A percentile compares a stretch with the other conserved stretches of the same genome.
phyloP scores from a whole-genome alignment of 1,140 invertebrate species.

The Aculops lycopersici region DNA sequence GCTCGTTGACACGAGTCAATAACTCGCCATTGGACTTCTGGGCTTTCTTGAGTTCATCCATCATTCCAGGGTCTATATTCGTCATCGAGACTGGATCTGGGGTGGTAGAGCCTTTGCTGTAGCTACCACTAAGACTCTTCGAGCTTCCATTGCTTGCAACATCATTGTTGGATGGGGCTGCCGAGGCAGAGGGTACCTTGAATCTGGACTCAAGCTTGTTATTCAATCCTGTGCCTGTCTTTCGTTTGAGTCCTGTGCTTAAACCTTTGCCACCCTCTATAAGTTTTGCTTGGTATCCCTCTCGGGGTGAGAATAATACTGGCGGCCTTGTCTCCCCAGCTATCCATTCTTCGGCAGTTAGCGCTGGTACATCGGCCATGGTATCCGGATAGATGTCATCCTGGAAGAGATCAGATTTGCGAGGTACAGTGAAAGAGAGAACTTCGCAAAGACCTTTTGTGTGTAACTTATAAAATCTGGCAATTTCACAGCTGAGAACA shows the following conservation, averaged over 20 bases:
- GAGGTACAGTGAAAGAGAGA: constrained; percentile 84
- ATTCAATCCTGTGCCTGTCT: neutral
- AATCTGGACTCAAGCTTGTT: constrained; percentile 18
- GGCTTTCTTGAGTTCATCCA: constrained; percentile 4
- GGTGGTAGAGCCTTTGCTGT: neutral
- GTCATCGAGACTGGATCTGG: neutral
- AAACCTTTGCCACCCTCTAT: constrained; percentile 6
- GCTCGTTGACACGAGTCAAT: constrained; percentile 33
- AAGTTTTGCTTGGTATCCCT: constrained; percentile 8
- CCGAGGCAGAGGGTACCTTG: too few relatives aligned
- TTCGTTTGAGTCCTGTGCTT: too few relatives aligned
- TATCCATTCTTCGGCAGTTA: constrained; percentile 77
- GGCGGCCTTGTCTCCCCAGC: constrained; percentile 53
- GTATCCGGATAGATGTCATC: constrained; percentile 95
- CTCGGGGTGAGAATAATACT: constrained; percentile 24
- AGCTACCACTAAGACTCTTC: too few relatives aligned
- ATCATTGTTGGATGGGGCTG: constrained; percentile 1
- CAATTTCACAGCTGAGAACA: constrained; percentile 59
- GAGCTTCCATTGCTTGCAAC: constrained; percentile 1
- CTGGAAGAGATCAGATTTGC: constrained; percentile 95
- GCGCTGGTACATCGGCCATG: constrained; percentile 46
- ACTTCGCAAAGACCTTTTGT: constrained; percentile 88
- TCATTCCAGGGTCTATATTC: neutral
- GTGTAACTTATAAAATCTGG: constrained; percentile 70
- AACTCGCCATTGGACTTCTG: constrained; percentile 9